Base-by-base conservation (phyloP, 2,113 vertebrate species). In the Silurus glanis region DNA sequence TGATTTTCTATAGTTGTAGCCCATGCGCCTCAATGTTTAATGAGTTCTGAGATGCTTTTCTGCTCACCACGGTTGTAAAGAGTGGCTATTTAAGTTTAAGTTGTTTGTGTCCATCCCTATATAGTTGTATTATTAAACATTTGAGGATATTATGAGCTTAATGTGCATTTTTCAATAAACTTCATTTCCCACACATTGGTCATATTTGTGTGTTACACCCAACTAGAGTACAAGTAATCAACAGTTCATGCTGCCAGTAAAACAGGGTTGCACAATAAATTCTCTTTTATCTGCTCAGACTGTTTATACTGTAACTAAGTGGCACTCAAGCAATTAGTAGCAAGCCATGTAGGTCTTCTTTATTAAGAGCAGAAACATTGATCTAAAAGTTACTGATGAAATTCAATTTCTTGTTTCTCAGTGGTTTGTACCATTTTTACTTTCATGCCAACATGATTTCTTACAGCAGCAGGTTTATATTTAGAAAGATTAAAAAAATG, bases 161-260 rank as follows among this genome's bases (percentile, higher is more conserved):
- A 75, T 75, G 45, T 72, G 17, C 17, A 72, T 72, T 72, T 49
- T 4, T 9, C 21, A 21, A 16, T 23, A 7, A 4, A 51, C 21
- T 5, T 5, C 9, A 10, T 13, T 75, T 49, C 71, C 9, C 19
- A 55, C 7, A 76, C 12, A 53, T 76, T 53, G 49, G 47, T 75
- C 47, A 51, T 51, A 23, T 47, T 75, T 53, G 9, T 23, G 3
- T 6, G 4, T 19, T 1, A 2, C 45, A 74, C 9, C 17, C 45
- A 71, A 71, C 21, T 23, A n/a, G 23, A 69, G 2, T 13, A 25
- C 49, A 78, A 9, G 74, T 55, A 55, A 78, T 55, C 51, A 56
- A 56, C 17, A 78, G 53, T 78, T 78, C 51, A 25, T 55, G n/a
- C 17, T 78, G 49, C 49, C 51, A 78, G 51, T 78, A 78, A 78